Conservation (phyloP, 2,888 invertebrate genomes). For the Arrhopalites spinosus region DNA sequence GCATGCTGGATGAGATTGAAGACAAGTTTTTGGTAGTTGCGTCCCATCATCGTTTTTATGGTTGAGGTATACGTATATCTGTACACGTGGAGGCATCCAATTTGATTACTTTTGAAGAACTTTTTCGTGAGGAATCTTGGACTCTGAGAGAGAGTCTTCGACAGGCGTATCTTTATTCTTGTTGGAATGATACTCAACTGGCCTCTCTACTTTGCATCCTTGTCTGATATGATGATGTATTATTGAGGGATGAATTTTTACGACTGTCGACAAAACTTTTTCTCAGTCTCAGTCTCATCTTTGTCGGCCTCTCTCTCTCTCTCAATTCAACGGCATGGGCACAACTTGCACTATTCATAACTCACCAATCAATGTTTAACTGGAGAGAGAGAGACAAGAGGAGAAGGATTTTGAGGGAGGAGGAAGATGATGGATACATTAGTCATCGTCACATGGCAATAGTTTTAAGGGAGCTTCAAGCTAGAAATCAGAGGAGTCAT, state of each 20-base stretch:
- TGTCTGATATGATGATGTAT: slow-evolving; percentile 34
- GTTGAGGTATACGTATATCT: neutral
- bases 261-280: slow-evolving; percentile 16
- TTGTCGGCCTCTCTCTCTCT: slow-evolving; percentile 14
- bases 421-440: slow-evolving; percentile 20
- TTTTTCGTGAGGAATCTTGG: slow-evolving; percentile 8
- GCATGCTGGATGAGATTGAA: neutral
- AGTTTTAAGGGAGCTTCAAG: slow-evolving; percentile 14
- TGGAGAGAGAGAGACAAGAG: too few relatives aligned
- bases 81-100: slow-evolving; percentile 29
- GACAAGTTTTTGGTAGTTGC: neutral
- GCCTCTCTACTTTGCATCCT: neutral
- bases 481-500: slow-evolving; percentile 12
- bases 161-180: slow-evolving; percentile 22
- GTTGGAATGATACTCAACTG: too few relatives aligned
- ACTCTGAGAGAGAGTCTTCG: neutral
- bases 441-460: slow-evolving; percentile 32
- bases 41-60: slow-evolving; percentile 17
- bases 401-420: neutral
- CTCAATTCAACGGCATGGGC: slow-evolving; percentile 11
- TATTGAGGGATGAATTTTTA: slow-evolving; percentile 36
- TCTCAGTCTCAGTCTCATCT: neutral
- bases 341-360: slow-evolving; percentile 26
- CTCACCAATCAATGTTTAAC: slow-evolving; percentile 30
- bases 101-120: slow-evolving; percentile 23